Percentiles rank a stretch among this genome's conserved stretches.
Evolutionary conservation across 2,113 vertebrate species (phyloP).

Genomic region (Calypte anna): DNA sequence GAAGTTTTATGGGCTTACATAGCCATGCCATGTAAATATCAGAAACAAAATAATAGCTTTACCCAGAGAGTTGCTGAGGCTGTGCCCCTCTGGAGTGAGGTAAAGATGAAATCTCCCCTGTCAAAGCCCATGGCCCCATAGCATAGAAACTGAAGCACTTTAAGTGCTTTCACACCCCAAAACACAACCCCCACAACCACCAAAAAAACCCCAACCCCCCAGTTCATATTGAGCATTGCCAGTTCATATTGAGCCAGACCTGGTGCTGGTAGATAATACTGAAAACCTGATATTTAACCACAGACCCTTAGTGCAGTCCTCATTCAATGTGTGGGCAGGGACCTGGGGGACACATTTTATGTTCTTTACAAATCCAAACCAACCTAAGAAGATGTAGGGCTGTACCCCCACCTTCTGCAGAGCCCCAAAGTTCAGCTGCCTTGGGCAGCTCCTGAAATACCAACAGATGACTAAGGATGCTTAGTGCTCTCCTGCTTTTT

Average conservation of each 20-base stretch:
- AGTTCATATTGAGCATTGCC: too few relatives aligned
- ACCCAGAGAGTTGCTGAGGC: neutral
- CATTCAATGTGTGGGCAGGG: neutral
- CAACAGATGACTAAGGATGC: fast-evolving
- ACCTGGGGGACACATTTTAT: neutral
- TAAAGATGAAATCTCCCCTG: neutral
- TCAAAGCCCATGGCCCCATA: neutral
- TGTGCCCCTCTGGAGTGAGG: neutral
- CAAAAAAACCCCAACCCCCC: neutral
- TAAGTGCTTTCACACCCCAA: neutral
- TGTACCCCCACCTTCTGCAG: neutral
- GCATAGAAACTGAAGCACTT: neutral
- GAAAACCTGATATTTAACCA: neutral
- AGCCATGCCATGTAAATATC: neutral
- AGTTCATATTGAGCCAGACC: neutral
- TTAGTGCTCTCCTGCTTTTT: neutral
- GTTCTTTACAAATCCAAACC: neutral
- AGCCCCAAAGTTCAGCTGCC: neutral
- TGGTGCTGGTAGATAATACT: neutral
- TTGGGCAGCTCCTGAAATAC: neutral
- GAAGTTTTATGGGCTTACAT: neutral
- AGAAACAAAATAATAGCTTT: neutral
- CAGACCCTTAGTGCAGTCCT: neutral
- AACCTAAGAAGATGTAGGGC: neutral
- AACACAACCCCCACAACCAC: neutral